Evolutionary conservation across 2,797 vertebrate species (phyloP).

Genomic region (Phaenicophaeus curvirostris): DNA sequence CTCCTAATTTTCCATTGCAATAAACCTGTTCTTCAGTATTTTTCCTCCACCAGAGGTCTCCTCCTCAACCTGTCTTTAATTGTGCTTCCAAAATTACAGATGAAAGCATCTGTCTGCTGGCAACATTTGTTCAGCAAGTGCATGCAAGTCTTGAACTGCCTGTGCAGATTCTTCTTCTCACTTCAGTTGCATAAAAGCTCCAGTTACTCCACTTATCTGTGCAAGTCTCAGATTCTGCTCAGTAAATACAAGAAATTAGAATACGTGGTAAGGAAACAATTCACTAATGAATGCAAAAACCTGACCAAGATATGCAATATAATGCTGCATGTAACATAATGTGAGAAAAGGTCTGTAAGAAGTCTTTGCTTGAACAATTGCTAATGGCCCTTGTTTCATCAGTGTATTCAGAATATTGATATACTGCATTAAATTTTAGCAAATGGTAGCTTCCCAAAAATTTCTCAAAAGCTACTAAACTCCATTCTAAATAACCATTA

Average conservation of each 20-base stretch:
- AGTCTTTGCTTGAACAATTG: neutral
- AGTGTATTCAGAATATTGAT: neutral
- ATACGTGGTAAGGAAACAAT: neutral
- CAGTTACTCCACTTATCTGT: neutral
- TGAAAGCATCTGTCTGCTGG: neutral
- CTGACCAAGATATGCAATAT: neutral
- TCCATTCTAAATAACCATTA: neutral
- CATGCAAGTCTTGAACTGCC: neutral
- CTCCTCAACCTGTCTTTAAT: neutral
- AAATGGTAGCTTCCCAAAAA: neutral
- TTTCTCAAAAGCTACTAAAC: neutral
- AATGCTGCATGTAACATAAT: neutral
- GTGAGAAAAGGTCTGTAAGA: neutral
- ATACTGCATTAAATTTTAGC: neutral
- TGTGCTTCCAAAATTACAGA: neutral
- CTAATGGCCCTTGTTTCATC: neutral
- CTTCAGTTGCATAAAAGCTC: neutral
- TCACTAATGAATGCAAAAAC: neutral
- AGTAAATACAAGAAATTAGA: neutral
- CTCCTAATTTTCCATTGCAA: neutral
- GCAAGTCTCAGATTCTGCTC: neutral
- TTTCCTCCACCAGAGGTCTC: slow-evolving; percentile 20
- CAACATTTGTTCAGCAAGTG: neutral
- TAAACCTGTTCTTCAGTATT: neutral
- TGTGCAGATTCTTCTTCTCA: neutral